Evolutionary conservation across 2,888 invertebrate species (phyloP), one percentile per base, ranked within the genome.

Genomic region (Troides oblongomaculatus): DNA sequence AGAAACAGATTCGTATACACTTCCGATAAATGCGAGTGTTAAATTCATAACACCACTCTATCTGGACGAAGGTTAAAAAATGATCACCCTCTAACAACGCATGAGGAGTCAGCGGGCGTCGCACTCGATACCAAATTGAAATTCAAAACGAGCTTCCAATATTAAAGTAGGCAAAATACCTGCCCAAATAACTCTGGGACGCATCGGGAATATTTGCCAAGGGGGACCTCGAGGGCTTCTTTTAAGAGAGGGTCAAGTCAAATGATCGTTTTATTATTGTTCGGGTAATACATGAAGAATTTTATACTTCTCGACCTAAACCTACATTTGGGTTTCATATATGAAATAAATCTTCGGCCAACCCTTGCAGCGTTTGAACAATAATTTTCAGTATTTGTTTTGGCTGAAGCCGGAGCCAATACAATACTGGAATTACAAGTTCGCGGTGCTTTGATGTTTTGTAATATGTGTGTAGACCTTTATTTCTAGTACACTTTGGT

Each of bases 151-250:
- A 68, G 75, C 67, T 72, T 76, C 76, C 79, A 77, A 80, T 80
- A 80, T 79, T 78, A 77, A 79, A 79, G 79, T 78, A 76, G 72
- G 74, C 74, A 75, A 78, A 81, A 81, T 81, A 81, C 81, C 81
- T 80, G 79, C 70, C 77, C 77, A 75, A 79, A 79, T 81, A 80
- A 77, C 81, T 80, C 77, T 71, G 72, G 77, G 71, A 79, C 78
- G 79, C 75, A 74, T 70, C 46, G 74, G 71, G 80, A 80, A 80
- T 81, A 78, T 77, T 77, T 75, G 75, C 73, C 66, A 73, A 76
- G 76, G 76, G 72, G 63, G 66, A 65, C 53, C 56, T 39, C 25
- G 39, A 30, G 63, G 64, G n/a, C 14, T 46, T 36, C 57, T 64
- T 58, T 65, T 69, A 43, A 59, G 57, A 62, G 62, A 62, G 70